phyloP scores from a whole-genome alignment of 2,113 vertebrate species.

The Aptenodytes forsteri region DNA sequence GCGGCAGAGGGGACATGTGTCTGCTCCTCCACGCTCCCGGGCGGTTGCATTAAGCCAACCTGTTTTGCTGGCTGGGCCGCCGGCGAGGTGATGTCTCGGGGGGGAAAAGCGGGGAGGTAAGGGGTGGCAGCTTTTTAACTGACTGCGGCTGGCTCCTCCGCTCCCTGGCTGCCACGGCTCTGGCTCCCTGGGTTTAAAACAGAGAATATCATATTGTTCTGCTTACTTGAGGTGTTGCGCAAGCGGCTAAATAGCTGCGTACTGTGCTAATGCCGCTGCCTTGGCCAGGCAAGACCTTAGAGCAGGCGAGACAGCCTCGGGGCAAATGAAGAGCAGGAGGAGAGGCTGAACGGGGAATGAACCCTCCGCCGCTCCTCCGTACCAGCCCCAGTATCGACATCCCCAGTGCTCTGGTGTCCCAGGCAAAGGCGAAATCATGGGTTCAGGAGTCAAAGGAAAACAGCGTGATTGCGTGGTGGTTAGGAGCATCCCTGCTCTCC shows the following conservation, averaged over 20 bases:
- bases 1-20: fast-evolving
- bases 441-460: background rate
- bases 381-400: background rate
- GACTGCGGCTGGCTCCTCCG: background rate
- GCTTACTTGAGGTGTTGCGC: background rate
- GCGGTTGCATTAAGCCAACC: background rate
- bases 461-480: fast-evolving
- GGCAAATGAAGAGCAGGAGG: background rate
- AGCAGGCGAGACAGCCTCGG: fast-evolving
- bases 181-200: background rate
- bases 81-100: background rate
- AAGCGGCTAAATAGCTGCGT: fast-evolving
- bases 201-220: background rate
- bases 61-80: background rate
- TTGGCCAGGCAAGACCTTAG: fast-evolving
- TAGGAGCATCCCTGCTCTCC: background rate
- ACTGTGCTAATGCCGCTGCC: background rate
- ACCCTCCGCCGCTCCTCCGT: fast-evolving
- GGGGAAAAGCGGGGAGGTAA: background rate
- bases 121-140: background rate
- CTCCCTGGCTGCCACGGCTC: background rate
- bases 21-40: background rate
- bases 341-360: no score
- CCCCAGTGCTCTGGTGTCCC: background rate
- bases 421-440: background rate